Conservation (phyloP, 2,113 vertebrate genomes). For the Psammodynastes pulverulentus region DNA sequence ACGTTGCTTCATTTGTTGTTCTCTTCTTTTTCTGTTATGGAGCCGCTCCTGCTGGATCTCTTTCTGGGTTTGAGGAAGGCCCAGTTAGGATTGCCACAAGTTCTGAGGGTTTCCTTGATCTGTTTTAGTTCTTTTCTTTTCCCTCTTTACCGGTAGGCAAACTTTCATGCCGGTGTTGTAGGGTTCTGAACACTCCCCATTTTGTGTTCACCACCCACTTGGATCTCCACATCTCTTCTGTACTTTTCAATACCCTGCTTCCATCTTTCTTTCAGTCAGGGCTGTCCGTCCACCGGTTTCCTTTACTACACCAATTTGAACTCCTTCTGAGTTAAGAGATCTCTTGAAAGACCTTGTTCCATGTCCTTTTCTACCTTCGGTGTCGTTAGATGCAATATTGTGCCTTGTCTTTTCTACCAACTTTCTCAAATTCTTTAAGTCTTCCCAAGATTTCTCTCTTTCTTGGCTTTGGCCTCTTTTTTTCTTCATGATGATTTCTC, state of each 20-base stretch:
- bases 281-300: background rate
- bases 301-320: background rate
- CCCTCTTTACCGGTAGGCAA: background rate
- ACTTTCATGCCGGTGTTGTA: background rate
- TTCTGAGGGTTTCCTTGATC: background rate
- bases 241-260: background rate
- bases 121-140: background rate
- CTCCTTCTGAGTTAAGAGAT: background rate
- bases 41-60: background rate
- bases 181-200: background rate
- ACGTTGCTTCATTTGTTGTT: background rate
- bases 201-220: background rate
- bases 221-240: background rate
- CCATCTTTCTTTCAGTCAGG: background rate
- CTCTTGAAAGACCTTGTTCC: background rate
- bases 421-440: background rate
- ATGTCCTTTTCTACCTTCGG: background rate
- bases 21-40: background rate
- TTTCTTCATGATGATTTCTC: background rate
- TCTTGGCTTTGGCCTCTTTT: background rate
- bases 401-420: background rate
- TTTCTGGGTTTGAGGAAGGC: background rate
- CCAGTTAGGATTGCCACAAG: background rate
- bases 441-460: background rate
- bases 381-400: background rate